A percentile compares a stretch with the other conserved stretches of the same genome.
Conservation (phyloP, 2,797 vertebrate genomes). For the Mionectes olivaceus region DNA sequence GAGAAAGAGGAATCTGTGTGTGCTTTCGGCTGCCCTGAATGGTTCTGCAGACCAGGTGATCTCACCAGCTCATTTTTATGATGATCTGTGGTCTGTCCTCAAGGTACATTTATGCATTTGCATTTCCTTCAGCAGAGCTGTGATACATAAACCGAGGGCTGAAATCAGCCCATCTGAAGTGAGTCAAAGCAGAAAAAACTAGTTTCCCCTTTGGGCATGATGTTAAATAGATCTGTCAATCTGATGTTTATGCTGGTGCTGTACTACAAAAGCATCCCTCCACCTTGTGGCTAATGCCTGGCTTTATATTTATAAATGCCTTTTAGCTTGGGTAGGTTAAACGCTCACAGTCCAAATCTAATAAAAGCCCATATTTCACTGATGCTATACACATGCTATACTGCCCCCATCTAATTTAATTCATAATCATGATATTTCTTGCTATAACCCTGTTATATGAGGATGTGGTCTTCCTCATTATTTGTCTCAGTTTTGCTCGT, state of each 20-base stretch:
- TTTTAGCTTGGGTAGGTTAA: background rate
- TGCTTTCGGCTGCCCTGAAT: background rate
- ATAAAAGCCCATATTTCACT: background rate
- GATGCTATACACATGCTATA: background rate
- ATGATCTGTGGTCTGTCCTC: background rate
- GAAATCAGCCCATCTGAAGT: constrained; percentile 3
- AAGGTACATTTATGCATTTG: background rate
- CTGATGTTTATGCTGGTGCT: background rate
- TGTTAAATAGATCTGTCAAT: background rate
- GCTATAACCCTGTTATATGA: background rate
- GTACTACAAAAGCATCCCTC: background rate
- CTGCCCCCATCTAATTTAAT: background rate
- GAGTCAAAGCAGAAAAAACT: constrained; percentile 34
- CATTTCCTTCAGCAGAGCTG: background rate
- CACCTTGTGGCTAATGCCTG: background rate
- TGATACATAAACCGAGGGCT: background rate
- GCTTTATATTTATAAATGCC: background rate
- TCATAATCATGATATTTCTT: background rate
- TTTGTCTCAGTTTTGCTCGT: background rate
- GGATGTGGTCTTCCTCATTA: background rate
- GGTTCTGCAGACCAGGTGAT: background rate
- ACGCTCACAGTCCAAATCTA: background rate
- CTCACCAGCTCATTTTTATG: background rate
- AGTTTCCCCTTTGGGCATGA: background rate
- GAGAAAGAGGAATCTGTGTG: background rate